Base-by-base conservation (phyloP, 2,888 invertebrate species). In the Coronaproctus castanopsis region DNA sequence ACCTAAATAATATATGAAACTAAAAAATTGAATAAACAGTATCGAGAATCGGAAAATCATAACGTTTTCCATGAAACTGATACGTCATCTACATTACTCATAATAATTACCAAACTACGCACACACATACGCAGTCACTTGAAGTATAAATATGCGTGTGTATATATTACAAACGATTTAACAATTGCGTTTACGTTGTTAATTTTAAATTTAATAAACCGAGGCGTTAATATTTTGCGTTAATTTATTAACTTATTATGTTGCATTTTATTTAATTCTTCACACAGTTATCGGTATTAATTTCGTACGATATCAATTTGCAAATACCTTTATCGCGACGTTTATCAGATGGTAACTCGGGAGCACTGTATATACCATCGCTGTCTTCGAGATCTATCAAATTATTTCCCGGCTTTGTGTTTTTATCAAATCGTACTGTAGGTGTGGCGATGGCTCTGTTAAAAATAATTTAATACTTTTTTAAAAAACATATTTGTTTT, bases 321-420 rank as follows among this genome's bases (percentile, higher is more conserved):
- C n/a, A n/a, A n/a, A n/a, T n/a, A n/a, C n/a, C n/a, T n/a, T n/a
- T n/a, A 36, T 14, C 8, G 8, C 14, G 36, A 8, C 14, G 70
- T 78, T 71, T 70, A 68, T 65, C 24, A 19, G 59, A 52, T 57
- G 85, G 83, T 73, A 85, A 79, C 74, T 87, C 87, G 20, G 87
- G 87, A 21, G 87, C 87, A 24, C 64, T 55, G 85, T 87, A 61
- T 85, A 77, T 62, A 84, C 83, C 56, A 85, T 86, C 87, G 66
- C 81, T 80, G 70, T 86, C 86, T 69, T 86, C 85, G 71, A 83
- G 81, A 64, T 80, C 80, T 19, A 75, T 70, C 52, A 80, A 72
- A 55, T 36, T 55, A 36, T 48, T 59, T 3, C 50, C 24, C 3
- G 52, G 24, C 52, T 56, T 59, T 19, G 55, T 36, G 36, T 36